Evolutionary conservation across 2,797 vertebrate genomes (phyloP).

Genomic region (Gobionotothen gibberifrons): DNA sequence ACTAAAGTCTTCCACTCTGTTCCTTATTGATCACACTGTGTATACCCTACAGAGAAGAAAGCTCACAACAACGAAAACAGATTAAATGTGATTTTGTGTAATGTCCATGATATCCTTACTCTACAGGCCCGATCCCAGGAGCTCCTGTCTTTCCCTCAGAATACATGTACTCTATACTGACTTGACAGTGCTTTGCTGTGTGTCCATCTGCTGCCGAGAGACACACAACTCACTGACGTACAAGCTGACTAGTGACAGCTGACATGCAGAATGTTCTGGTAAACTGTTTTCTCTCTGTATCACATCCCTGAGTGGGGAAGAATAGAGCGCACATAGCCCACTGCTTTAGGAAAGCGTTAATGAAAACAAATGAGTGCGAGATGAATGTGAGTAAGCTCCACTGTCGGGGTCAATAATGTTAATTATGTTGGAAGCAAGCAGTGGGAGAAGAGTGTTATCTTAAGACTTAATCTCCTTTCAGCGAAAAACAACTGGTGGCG

Average conservation of each 20-base stretch:
- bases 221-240: not conserved
- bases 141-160: slow-evolving; percentile 17
- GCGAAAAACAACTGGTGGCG: slow-evolving; percentile 32
- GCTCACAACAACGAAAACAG: slow-evolving; percentile 24
- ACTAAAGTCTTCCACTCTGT: slow-evolving; percentile 6
- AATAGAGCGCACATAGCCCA: not conserved
- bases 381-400: slow-evolving; percentile 37
- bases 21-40: slow-evolving; percentile 10
- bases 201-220: slow-evolving; percentile 17
- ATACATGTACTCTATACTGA: slow-evolving; percentile 28
- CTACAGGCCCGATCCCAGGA: slow-evolving; percentile 1
- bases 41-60: slow-evolving; percentile 14
- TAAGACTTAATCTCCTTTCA: slow-evolving; percentile 37
- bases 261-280: slow-evolving; percentile 17
- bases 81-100: slow-evolving; percentile 30
- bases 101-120: slow-evolving; percentile 30
- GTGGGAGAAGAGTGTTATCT: slow-evolving; percentile 31
- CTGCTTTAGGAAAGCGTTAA: slow-evolving; percentile 20
- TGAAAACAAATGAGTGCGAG: slow-evolving; percentile 36
- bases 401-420: slow-evolving; percentile 56
- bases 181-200: slow-evolving; percentile 3
- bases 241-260: slow-evolving; percentile 24
- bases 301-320: not conserved
- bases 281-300: not conserved
- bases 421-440: slow-evolving; percentile 54